Base-by-base conservation (phyloP, 2,888 invertebrate genomes). In the Teleogryllus oceanicus region DNA sequence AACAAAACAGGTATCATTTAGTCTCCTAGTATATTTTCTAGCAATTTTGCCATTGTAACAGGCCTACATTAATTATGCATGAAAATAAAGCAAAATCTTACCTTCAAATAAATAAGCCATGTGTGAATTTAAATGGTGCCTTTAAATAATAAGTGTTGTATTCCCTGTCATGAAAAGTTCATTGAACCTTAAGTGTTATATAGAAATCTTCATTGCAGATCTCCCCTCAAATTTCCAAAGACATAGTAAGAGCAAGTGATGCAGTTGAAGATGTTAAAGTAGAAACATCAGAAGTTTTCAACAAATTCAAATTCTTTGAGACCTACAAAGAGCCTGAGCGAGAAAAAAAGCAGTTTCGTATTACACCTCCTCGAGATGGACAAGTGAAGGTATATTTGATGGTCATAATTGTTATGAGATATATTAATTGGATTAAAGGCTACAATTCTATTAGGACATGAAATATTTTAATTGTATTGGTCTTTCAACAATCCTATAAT, bases 281-380 rank as follows among this genome's bases (percentile, higher is more conserved):
- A 80, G 91, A 93, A 87, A 95, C 95, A 0, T 92, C 94, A 0
- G 95, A 96, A 87, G 92, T 96, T 84, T 92, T 94, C 80, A 92
- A 94, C 86, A 91, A 94, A 84, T 97, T 96, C 90, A 94, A 94
- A 88, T 96, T 96, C 90, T 96, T 96, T 88, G 96, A 96, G 90
- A 93, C 93, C 0, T 96, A 94, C 89, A 91, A 90, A 85, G 94
- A 94, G 78, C 92, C 93, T 83, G 90, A 90, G 84, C 89, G 90
- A 85, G 88, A 90, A 83, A 90, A 92, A 84, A 93, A 92, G 87
- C 90, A 92, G 86, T 96, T 96, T 89, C 91, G 96, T 84, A 95
- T 96, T 88, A 96, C 96, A 74, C 96, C 96, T 82, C 96, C 96
- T 2, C 89, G 96, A 83, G 96, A 96, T 84, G 92, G 92, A 83